Evolutionary conservation across 2,113 vertebrate genomes (phyloP), one percentile per base, ranked within the genome.

Genomic region (Hucho hucho): DNA sequence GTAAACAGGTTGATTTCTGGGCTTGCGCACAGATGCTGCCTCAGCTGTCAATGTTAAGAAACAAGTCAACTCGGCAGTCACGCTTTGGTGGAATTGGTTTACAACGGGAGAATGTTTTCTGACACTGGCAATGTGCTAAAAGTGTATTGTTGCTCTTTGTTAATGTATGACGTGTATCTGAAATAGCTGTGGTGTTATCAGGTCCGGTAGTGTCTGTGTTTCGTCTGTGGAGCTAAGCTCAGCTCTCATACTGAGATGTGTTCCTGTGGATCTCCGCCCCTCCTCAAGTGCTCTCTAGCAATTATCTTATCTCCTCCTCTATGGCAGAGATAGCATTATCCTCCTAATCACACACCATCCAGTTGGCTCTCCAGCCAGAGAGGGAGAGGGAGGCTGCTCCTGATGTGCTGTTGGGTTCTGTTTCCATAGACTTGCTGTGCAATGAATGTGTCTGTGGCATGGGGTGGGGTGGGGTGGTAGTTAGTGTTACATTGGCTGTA

Each of bases 291-390:
- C 86, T 73, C 84, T 74, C 64, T 92, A 91, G 93, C 86, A 91
- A 90, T 92, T 89, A 91, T 91, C 87, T 92, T 92, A 91, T 93
- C 89, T 90, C 63, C 73, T 81, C 85, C 82, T 88, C 90, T 89
- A 85, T 84, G 70, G 79, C 79, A 80, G 74, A 77, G 87, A 90
- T 89, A 86, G 72, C 84, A 84, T 91, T 88, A 89, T 90, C 83
- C 89, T 6, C 53, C 85, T 88, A 92, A 91, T 92, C 89, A 53
- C 76, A 73, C 79, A 80, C 85, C 90, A 89, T 91, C 90, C 86
- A 83, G 65, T 84, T 86, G 85, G 76, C 84, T 87, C 70, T 20
- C 64, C 73, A 87, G 86, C 72, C 81, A 75, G 83, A 25, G 74
- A 63, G 74, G 43, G 32, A 28, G 28, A 53, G 69, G 69, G 32